A percentile compares a stretch with the other conserved stretches of the same genome.
Conservation (phyloP, 2,113 vertebrate genomes). For the Sinosuthora webbiana region DNA sequence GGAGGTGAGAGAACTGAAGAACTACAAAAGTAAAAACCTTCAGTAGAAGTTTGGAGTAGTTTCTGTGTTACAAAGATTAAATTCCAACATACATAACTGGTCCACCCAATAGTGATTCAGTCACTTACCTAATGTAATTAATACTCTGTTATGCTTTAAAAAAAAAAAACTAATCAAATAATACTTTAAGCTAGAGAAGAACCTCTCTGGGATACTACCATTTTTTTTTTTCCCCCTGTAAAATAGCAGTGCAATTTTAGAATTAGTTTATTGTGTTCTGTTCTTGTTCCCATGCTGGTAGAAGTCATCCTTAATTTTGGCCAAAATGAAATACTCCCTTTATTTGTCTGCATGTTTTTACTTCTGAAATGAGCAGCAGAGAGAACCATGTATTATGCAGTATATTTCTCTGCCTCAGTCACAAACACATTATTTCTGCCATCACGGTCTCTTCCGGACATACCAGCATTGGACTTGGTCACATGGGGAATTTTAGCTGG, state of each 20-base stretch:
- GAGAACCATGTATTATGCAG: neutral
- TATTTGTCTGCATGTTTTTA: neutral
- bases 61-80: neutral
- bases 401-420: neutral
- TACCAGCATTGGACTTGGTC: rapidly evolving
- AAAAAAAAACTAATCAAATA: neutral
- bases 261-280: neutral
- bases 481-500: neutral
- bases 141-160: neutral
- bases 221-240: rapidly evolving
- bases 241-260: neutral
- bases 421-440: neutral
- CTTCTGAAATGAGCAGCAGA: neutral
- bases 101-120: neutral
- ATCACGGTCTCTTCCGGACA: neutral
- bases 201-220: neutral
- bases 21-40: neutral
- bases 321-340: neutral
- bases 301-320: neutral
- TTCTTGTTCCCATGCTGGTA: neutral
- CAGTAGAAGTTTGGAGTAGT: neutral
- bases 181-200: neutral
- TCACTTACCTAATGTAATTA: neutral
- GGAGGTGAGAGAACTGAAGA: neutral
- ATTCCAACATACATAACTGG: neutral